These are phyloP conservation scores for Ichneumoninae sp. DNA, from an alignment of 2,888 invertebrate genomes.

Conservation along the genomic window DNA sequence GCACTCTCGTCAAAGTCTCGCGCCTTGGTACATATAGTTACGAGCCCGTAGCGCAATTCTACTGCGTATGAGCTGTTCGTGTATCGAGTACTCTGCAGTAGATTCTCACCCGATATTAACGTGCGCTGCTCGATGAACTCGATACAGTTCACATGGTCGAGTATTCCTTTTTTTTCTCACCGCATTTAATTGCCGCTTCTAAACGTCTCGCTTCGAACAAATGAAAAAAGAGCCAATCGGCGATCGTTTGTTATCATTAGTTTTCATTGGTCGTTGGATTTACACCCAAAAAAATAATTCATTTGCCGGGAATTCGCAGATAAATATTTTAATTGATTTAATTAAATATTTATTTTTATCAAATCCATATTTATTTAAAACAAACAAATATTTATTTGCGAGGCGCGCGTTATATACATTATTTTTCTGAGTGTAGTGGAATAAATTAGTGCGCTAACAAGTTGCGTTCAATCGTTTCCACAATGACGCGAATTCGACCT, in stretches of 20 bases:
- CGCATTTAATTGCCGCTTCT: neutral
- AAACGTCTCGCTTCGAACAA: neutral
- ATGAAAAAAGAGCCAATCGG: neutral
- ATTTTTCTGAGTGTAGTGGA: too few species aligned
- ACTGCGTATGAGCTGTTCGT: neutral
- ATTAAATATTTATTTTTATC: too few species aligned
- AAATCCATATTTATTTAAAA: too few species aligned
- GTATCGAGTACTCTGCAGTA: neutral
- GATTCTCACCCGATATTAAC: constrained; percentile 33
- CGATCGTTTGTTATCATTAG: constrained; percentile 11
- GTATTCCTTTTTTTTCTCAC: neutral
- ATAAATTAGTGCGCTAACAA: too few species aligned
- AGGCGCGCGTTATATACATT: too few species aligned
- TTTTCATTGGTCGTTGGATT: neutral
- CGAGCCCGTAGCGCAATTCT: constrained; percentile 13
- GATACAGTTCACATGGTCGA: constrained; percentile 8
- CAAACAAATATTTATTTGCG: too few species aligned
- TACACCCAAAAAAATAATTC: too few species aligned
- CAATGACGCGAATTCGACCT: too few species aligned
- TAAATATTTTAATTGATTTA: too few species aligned
- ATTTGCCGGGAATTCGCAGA: too few species aligned
- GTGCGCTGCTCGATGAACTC: constrained; percentile 45
- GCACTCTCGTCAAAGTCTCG: constrained; percentile 52
- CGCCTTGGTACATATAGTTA: constrained; percentile 14
- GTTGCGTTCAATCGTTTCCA: too few species aligned